Conservation (phyloP, 2,888 invertebrate genomes). For the Celastrina argiolus region DNA sequence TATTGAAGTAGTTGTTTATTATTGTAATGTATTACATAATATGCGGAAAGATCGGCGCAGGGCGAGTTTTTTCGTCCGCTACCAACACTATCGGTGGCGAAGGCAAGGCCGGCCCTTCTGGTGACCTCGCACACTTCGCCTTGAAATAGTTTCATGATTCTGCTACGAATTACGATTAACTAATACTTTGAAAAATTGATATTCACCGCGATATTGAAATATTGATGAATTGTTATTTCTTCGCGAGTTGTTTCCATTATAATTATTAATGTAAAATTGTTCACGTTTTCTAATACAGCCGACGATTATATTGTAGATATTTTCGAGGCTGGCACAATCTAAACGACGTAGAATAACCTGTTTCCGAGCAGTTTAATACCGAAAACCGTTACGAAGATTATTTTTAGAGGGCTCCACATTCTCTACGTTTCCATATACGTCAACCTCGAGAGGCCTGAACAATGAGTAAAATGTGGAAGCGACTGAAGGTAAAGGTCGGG, state of each 20-base stretch:
- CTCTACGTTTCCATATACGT: neutral
- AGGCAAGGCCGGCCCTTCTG: slow-evolving; percentile 70
- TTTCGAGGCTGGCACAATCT: slow-evolving; percentile 39
- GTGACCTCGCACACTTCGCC: slow-evolving; percentile 71
- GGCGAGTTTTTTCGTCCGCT: slow-evolving; percentile 28
- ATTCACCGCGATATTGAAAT: slow-evolving; percentile 11
- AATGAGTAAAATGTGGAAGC: slow-evolving; percentile 26
- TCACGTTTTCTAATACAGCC: neutral
- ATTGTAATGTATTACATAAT: slow-evolving; percentile 8
- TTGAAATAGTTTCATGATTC: slow-evolving; percentile 74
- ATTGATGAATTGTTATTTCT: neutral
- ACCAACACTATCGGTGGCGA: slow-evolving; percentile 51
- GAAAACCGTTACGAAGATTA: slow-evolving; percentile 22
- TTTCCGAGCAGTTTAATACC: slow-evolving; percentile 55
- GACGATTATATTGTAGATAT: neutral
- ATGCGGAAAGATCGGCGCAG: slow-evolving; percentile 17
- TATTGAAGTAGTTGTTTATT: neutral
- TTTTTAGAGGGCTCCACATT: slow-evolving; percentile 28
- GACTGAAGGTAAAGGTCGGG: slow-evolving; percentile 44
- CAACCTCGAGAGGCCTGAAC: slow-evolving; percentile 35
- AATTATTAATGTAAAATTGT: neutral
- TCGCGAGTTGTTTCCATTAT: neutral
- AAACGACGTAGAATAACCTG: slow-evolving; percentile 61
- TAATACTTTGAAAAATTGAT: slow-evolving; percentile 44
- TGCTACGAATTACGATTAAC: slow-evolving; percentile 56